Conservation (phyloP, 2,888 invertebrate genomes). For the Micoletzkya japonica region DNA sequence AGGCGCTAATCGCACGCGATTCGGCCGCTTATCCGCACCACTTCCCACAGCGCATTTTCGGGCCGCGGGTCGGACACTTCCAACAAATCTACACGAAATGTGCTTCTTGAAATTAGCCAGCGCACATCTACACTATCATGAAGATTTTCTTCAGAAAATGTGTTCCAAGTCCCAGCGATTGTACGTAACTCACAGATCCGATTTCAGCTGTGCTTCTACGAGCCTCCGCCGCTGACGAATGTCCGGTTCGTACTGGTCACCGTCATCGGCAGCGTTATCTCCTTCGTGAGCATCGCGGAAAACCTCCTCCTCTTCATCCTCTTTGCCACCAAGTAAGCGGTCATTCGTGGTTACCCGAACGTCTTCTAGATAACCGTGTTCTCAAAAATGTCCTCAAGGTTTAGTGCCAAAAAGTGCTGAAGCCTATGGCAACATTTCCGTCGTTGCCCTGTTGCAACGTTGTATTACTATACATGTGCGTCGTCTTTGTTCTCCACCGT, state of each 20-base stretch:
- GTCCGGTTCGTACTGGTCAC: constrained; percentile 55
- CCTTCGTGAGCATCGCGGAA: constrained; percentile 51
- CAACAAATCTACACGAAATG: no score
- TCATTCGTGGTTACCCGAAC: neutral
- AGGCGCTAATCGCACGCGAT: no score
- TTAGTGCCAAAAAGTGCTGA: neutral
- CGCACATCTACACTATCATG: no score
- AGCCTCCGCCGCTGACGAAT: constrained; percentile 16
- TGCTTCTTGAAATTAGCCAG: no score
- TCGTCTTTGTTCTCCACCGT: neutral
- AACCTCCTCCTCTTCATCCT: constrained; percentile 55
- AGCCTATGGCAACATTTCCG: neutral
- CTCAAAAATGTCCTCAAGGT: constrained; percentile 16
- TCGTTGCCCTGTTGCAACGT: neutral
- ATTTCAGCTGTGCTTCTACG: constrained; percentile 16
- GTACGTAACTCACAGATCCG: no score
- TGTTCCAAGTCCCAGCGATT: no score
- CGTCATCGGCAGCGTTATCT: constrained; percentile 52
- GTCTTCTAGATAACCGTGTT: neutral
- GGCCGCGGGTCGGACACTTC: no score
- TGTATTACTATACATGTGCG: neutral
- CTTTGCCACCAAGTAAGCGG: constrained; percentile 45
- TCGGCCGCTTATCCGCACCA: no score
- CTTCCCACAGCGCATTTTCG: no score
- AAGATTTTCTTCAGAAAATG: no score